Base-by-base conservation (phyloP, 2,797 vertebrate species). In the Diplodus sargus region DNA sequence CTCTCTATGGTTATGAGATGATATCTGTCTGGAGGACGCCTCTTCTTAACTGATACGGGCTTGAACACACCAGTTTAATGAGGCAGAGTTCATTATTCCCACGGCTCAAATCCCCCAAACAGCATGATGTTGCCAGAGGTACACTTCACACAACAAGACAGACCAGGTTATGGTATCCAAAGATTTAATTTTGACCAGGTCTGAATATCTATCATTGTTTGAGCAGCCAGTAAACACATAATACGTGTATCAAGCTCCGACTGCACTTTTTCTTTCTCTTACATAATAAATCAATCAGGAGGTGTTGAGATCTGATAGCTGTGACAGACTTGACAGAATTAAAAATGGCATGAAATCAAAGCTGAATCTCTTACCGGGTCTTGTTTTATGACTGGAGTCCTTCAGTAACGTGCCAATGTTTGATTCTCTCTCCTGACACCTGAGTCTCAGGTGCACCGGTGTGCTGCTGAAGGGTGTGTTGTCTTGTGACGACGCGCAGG, bases 291-390 rank as follows among this genome's bases (percentile, higher is more conserved):
- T 15, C 4, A 47, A 14, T 28, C 2, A 13, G 2, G 11, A 15
- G 2, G 65, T 14, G 0, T 23, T 23, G 2, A 3, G 53, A 64
- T 63, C 5, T 14, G 57, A 65, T 20, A 3, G 17, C 28, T 3
- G 10, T 20, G 2, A 78, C 23, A 48, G 2, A 43, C 1, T 4
- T 48, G 1, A 0, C 3, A 1, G 14, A 78, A 57, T 57, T 30
- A 74, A 64, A 45, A 34, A 75, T 23, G 22, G 1, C 7, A 54
- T 62, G 3, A 89, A 87, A 89, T 82, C 61, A 87, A 81, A 87
- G 66, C 45, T 16, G 9, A 61, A 70, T 58, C 64, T 66, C 89
- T 89, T 79, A 93, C 92, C 91, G 15, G 43, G 45, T 85, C 28
- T 72, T 43, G 54, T 52, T 28, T 34, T 70, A 52, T 48, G 12